Base-by-base conservation (phyloP, 2,888 invertebrate species). In the Tortrix viridana region DNA sequence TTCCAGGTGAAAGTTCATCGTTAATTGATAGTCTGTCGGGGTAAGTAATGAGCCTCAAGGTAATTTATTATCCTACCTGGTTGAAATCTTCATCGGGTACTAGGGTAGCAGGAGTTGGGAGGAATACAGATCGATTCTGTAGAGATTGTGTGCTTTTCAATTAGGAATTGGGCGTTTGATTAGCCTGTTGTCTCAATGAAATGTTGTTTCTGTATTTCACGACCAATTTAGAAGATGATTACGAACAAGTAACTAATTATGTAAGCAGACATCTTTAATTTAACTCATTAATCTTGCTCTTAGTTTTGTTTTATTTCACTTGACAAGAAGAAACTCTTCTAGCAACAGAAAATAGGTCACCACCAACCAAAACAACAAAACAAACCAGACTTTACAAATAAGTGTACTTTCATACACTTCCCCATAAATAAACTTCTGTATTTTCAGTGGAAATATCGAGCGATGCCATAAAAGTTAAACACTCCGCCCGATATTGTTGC, bases 381-480 rank as follows among this genome's bases (percentile, higher is more conserved):
- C 9, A 26, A 26, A 26, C 7, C 26, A 9, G 2, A 9, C 9
- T 26, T 7, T 26, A 26, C 1, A 9, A n/a, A n/a, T n/a, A n/a
- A n/a, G n/a, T 1, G 3, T 5, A 12, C 32, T 32, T 12, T 32
- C 32, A 32, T 32, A 32, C 32, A 32, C 32, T 32, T 12, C 1
- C 32, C 32, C 12, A 32, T 32, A 32, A 12, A 32, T 32, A 32
- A 32, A 32, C 32, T 26, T 12, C 32, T 32, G 3, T 22, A 37
- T 52, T 47, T 38, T 32, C 32, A n/a, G 18, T 1, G 19, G 38
- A 47, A 38, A 23, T 38, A 55, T 41, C 48, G 52, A 5, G 20
- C 12, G 26, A 52, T 37, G 56, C 50, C 57, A 63, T 58, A 63
- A 63, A 58, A 63, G 52, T 57, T 41, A 58, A 63, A 58, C 62